These are phyloP conservation scores for Siphlonurus alternatus DNA, from an alignment of 2,888 invertebrate genomes.

Conservation along the genomic window DNA sequence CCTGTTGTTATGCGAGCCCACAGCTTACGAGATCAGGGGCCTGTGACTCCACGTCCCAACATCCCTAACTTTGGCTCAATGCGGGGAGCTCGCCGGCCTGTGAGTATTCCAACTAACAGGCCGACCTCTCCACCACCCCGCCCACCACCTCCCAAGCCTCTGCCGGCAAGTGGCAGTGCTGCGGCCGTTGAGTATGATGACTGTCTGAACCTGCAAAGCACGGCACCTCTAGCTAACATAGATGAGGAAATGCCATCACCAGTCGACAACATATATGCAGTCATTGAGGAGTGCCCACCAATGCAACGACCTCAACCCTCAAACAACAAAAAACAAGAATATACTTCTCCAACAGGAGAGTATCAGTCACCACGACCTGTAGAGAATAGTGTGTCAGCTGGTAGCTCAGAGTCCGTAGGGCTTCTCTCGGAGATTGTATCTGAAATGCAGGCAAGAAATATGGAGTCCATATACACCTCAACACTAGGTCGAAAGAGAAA, in stretches of 20 bases:
- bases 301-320: conserved; percentile 20
- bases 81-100: conserved; percentile 51
- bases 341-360: conserved; percentile 33
- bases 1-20: conserved; percentile 57
- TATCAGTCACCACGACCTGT: conserved; percentile 29
- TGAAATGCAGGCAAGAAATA: conserved; percentile 72
- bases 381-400: conserved; percentile 24
- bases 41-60: conserved; percentile 32
- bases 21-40: conserved; percentile 51
- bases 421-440: conserved; percentile 71
- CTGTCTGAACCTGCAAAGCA: conserved; percentile 41
- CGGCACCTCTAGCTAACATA: conserved; percentile 39
- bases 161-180: conserved; percentile 18
- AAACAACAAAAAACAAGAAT: conserved; percentile 17
- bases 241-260: conserved; percentile 30
- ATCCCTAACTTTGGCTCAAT: conserved; percentile 70
- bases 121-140: conserved; percentile 28
- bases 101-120: conserved; percentile 48
- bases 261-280: conserved; percentile 67
- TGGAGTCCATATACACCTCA: conserved; percentile 71
- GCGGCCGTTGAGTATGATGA: conserved; percentile 42
- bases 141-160: conserved; percentile 21
- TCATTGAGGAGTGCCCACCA: conserved; percentile 62
- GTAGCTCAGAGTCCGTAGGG: conserved; percentile 53
- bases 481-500: conserved; percentile 43